Base-by-base conservation (phyloP, 1,140 invertebrate genomes). In the Drosophila guanche region DNA sequence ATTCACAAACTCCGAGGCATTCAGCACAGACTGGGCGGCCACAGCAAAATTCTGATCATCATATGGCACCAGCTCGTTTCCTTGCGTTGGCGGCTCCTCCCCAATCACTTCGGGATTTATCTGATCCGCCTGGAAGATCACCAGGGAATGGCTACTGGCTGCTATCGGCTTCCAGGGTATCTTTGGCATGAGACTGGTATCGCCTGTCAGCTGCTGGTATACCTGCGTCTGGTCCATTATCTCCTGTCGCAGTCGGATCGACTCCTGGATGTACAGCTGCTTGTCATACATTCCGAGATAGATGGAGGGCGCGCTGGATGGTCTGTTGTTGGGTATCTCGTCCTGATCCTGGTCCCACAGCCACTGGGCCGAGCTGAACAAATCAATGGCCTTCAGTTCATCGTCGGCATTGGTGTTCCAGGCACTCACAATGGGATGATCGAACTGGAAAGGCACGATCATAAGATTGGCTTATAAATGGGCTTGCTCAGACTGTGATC, bases 221-320 rank as follows among this genome's bases (percentile, higher is more conserved):
- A 76, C 73, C 51, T 70, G 69, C 27, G 84, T 76, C 47, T 67
- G 63, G 78, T 73, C 83, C 79, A 80, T 57, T 23, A 91, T 89
- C 92, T 76, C 91, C 76, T 70, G 70, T 47, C 92, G 91, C 86
- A 79, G 65, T 22, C 90, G 92, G 79, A 69, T 78, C 0, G 90
- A 91, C 57, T 91, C 90, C 60, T 96, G 95, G 68, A 97, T 94
- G 77, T 97, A 97, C 5, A 96, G 89, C 93, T 95, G 92, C 56
- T 95, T 95, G 27, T 97, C 93, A 91, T 98, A 96, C 92, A 96
- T 95, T 43, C 97, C 97, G 37, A 98, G 91, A 92, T 98, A 98
- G 3, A 98, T 92, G 8, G 95, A 93, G 1, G 96, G 96, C 46
- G 77, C 41, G 20, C 16, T 61, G 7, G 25, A 92, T 1, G 57